Conservation (phyloP, 2,113 vertebrate genomes). For the Catharus bicknelli region DNA sequence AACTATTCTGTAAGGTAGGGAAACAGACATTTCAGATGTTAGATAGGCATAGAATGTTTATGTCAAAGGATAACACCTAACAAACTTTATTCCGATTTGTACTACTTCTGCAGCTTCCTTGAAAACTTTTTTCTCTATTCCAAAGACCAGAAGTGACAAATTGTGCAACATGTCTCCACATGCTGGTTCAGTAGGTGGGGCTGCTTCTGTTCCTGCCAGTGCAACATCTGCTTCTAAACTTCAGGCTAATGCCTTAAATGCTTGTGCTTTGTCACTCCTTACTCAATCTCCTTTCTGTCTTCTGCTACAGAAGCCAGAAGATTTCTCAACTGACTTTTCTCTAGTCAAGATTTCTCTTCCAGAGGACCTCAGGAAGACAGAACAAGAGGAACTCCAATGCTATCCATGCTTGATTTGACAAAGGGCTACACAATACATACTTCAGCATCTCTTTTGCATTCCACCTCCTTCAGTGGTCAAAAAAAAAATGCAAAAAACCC, state of each 20-base stretch:
- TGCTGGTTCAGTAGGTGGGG: background rate
- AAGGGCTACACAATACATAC: background rate
- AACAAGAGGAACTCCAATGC: background rate
- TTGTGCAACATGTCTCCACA: background rate
- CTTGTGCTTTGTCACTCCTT: background rate
- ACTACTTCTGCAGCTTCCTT: background rate
- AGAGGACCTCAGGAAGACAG: background rate
- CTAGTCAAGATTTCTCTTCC: background rate
- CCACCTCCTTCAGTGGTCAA: background rate
- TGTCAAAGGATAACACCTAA: background rate
- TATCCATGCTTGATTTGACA: background rate
- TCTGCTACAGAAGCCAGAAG: no score
- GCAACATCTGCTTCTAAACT: background rate
- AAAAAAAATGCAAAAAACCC: background rate
- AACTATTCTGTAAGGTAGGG: background rate
- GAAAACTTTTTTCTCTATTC: background rate
- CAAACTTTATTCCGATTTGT: background rate
- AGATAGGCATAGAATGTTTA: background rate
- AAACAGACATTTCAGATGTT: background rate
- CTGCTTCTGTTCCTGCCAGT: background rate
- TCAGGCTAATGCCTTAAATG: background rate
- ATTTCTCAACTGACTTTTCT: background rate
- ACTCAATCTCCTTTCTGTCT: background rate
- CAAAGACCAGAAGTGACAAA: background rate
- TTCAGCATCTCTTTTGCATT: background rate